Evolutionary conservation across 2,888 invertebrate genomes (phyloP).

Genomic region (Amblyjoppa proteus): DNA sequence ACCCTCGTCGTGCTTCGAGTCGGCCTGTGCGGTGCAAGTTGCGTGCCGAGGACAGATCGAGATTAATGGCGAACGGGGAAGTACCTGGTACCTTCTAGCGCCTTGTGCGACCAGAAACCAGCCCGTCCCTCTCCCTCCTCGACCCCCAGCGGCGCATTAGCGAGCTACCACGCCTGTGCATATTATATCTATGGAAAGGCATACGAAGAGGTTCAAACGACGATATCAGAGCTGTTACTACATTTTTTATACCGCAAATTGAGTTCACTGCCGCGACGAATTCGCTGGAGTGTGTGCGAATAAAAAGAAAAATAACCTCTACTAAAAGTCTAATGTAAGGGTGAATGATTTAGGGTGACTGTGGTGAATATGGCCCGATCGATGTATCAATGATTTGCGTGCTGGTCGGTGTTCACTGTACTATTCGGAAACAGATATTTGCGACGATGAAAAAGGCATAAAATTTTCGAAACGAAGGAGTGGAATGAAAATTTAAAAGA

Average conservation of each 20-base stretch:
- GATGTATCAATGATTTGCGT: too few relatives aligned
- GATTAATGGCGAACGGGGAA: conserved; percentile 75
- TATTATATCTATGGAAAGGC: conserved; percentile 21
- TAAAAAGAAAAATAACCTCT: neutral
- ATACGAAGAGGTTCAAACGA: conserved; percentile 40
- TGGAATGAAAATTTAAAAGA: too few relatives aligned
- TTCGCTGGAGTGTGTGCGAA: neutral
- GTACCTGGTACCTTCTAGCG: conserved; percentile 73
- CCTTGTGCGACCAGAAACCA: conserved; percentile 60
- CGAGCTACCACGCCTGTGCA: conserved; percentile 24
- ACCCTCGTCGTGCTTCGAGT: conserved; percentile 45
- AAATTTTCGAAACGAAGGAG: too few relatives aligned
- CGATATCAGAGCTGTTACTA: conserved; percentile 41
- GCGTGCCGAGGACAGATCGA: conserved; percentile 74
- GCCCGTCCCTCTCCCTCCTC: neutral
- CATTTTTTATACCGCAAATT: conserved; percentile 22
- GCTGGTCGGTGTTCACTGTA: too few relatives aligned
- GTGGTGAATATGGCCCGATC: too few relatives aligned
- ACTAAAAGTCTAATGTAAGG: neutral
- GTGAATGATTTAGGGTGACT: neutral
- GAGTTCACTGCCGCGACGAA: conserved; percentile 30
- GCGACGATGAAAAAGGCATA: too few relatives aligned
- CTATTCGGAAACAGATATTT: too few relatives aligned
- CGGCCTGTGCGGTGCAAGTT: conserved; percentile 55
- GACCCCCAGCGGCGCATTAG: conserved; percentile 8